Evolutionary conservation across 2,888 invertebrate species (phyloP).

Genomic region (Operophtera brumata): DNA sequence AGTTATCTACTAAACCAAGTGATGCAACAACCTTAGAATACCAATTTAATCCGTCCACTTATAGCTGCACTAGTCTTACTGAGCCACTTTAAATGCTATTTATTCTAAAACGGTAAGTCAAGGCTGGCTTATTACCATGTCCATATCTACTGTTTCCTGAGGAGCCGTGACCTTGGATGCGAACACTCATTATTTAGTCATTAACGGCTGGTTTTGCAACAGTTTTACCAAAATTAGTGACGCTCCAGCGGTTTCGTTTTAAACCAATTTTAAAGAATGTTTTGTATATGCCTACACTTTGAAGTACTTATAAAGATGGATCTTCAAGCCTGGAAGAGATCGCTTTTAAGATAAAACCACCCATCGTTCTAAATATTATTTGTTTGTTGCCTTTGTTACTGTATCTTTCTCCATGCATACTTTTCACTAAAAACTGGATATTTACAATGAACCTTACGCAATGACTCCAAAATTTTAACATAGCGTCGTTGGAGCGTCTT

Average conservation of each 20-base stretch:
- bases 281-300: neutral
- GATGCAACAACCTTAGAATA: conserved; percentile 6
- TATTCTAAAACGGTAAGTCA: conserved; percentile 78
- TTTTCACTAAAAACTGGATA: too few relatives aligned
- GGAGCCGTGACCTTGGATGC: conserved; percentile 69
- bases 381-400: too few relatives aligned
- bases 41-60: conserved; percentile 1
- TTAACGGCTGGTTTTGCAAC: conserved; percentile 68
- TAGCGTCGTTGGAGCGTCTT: too few relatives aligned
- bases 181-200: conserved; percentile 73
- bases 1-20: too few relatives aligned
- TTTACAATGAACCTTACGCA: too few relatives aligned
- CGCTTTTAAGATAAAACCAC: too few relatives aligned
- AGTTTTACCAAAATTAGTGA: conserved; percentile 65
- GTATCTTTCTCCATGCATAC: too few relatives aligned
- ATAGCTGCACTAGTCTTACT: neutral
- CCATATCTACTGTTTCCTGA: conserved; percentile 78
- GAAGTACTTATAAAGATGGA: neutral
- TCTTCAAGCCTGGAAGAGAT: too few relatives aligned
- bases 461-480: too few relatives aligned
- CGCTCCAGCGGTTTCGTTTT: conserved; percentile 38
- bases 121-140: conserved; percentile 73
- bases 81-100: conserved; percentile 58
- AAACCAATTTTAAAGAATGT: neutral
- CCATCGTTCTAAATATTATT: too few relatives aligned